Evolutionary conservation across 35 echinoderm and acorn worm genomes (phyloP), one percentile per base, ranked within the genome.

Genomic region (Ophioderma brevispina): DNA sequence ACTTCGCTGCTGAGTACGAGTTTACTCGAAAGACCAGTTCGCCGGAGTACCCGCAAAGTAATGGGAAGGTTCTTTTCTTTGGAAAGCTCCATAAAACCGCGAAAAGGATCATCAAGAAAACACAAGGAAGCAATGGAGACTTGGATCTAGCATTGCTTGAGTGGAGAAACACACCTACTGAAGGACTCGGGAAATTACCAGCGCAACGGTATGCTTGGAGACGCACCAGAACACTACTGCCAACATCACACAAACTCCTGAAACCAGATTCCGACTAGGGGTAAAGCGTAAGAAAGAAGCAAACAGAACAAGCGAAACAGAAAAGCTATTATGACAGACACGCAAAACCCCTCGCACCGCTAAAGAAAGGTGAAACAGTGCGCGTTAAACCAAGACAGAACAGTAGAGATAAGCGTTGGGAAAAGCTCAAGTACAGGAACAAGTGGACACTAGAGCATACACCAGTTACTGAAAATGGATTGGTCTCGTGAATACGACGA

Each of bases 141-240:
- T 33, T 92, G 33, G 80, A 96, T 59, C 43, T 80, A 17, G 83
- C 81, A 13, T 46, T 96, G 15, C 75, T 92, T 10, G 76, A 77
- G 33, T 96, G 90, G 86, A 82, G 90, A 76, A 96, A 96, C 39
- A 92, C 87, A 18, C 87, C 86, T n/a, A 91, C 88, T 38, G 87
- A 85, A 56, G 76, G 56, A 11, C 55, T 93, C 38, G 23, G 86
- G 33, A 86, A 30, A 36, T 90, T 79, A 31, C 91, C 91, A 77
- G 94, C 82, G 41, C 91, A 96, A 63, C 21, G 94, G 40, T 34
- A 90, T 21, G 64, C 87, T 80, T 43, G 81, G 37, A 39, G 87
- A 11, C 78, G 81, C 18, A 96, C 91, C 38, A 25, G 49, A 64
- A 96, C 94, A 32, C 23, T 33, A 13, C 28, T 96, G 14, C 91